These are phyloP conservation scores for Oreochromis niloticus DNA, from an alignment of 2,113 vertebrate genomes.

Conservation along the genomic window DNA sequence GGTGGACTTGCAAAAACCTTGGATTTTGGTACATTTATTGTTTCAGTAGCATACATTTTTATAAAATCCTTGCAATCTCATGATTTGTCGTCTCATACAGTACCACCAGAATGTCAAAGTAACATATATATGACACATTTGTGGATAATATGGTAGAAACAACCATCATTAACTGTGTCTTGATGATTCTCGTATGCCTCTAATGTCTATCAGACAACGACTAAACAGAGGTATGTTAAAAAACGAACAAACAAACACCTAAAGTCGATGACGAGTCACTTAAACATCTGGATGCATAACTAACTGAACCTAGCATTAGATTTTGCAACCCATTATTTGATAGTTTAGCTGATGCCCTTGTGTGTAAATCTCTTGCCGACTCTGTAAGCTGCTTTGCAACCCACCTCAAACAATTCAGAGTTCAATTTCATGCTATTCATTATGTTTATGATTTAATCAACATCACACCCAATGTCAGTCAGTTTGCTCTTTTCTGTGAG, in stretches of 20 bases:
- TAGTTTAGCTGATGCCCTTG: not conserved
- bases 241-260: not conserved
- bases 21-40: not conserved
- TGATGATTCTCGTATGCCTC: not conserved
- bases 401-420: not conserved
- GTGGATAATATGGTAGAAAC: not conserved
- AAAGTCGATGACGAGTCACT: not conserved
- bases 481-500: not conserved
- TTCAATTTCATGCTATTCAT: not conserved
- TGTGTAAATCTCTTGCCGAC: not conserved
- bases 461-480: not conserved
- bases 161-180: not conserved
- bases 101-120: not conserved
- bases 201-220: not conserved
- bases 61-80: not conserved
- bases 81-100: not conserved
- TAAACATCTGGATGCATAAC: not conserved
- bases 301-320: not conserved
- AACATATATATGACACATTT: not conserved
- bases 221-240: not conserved
- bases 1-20: not conserved
- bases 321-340: not conserved
- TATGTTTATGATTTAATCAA: not conserved
- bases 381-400: not conserved
- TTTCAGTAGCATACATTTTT: not conserved